Evolutionary conservation across 2,113 vertebrate genomes (phyloP), one percentile per base, ranked within the genome.

Genomic region (Grammomys surdaster): DNA sequence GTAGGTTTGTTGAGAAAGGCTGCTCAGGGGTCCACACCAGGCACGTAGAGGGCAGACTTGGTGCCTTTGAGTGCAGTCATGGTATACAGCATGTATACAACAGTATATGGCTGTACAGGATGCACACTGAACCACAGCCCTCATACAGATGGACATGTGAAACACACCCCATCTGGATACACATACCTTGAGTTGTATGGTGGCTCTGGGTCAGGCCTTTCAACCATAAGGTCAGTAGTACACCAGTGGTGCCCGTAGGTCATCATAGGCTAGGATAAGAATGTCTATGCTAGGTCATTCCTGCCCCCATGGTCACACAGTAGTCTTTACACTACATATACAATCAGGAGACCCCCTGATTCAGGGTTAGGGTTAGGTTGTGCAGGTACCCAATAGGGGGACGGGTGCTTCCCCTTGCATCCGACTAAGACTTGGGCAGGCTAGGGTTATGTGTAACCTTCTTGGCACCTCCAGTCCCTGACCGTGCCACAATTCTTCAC

Each of bases 371-470:
- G 40, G 40, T 40, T 40, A 40, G 40, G 40, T 58, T 33, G 3
- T 22, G 22, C 10, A 13, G 60, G 26, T 36, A 14, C 28, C 73
- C 54, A 80, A 10, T 40, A 58, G 31, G 51, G 7, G 22, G 1
- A 14, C 31, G 4, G 11, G 67, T 20, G 3, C 58, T 88, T 90
- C 67, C 24, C 63, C 12, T 20, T 1, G 40, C 19, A 7, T 24
- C 12, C 51, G 51, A 36, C 1, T 5, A 22, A 46, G 11, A 22
- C 80, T 0, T 2, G 2, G 72, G 8, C 24, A 19, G 43, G 33
- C 33, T 10, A 0, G 14, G 33, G 22, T 5, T 0, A 0, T 2
- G 28, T 24, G 13, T 69, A 33, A 46, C 3, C 3, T 46, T 10
- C 12, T 31, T 54, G 12, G 12, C 0, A 33, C 40, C 48, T 91